Base-by-base conservation (phyloP, 1,140 invertebrate species). In the Halyomorpha halys region DNA sequence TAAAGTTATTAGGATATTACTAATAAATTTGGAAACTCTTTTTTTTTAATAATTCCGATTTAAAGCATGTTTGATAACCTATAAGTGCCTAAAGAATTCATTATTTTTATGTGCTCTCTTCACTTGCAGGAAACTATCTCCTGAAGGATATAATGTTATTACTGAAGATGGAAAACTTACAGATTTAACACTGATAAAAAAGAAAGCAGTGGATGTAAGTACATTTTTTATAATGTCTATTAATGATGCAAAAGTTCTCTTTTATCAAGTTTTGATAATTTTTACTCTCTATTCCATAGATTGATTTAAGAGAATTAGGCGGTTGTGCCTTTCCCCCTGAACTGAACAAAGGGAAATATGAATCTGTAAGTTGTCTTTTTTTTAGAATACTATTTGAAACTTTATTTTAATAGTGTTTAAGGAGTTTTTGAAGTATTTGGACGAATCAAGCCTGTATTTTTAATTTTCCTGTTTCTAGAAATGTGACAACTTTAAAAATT, bases 251-350 rank as follows among this genome's bases (percentile, higher is more conserved):
- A 9, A 13, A 25, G n/a, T 59, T 62, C 47, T 65, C 25, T 64
- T 16, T 63, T 30, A 49, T 60, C 65, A 15, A 49, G 23, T 59
- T 61, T 25, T 30, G 63, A 63, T 68, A 64, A 19, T 60, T 63
- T 44, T 39, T 44, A 60, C 27, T 44, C 68, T 63, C 51, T 63
- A 68, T 69, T 68, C 80, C 85, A 44, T 72, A 91, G 88, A 76
- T 81, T 70, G 91, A 94, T 77, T 78, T 92, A 19, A 82, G 84
- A 71, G 88, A 92, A 71, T 83, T 88, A 66, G 83, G 84, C 4
- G 85, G 80, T 54, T 76, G 79, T 44, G 74, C 78, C 25, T 80
- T 83, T 69, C 76, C 78, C 23, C 76, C 78, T 62, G 82, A 83
- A 63, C 76, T 81, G 65, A 72, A 75, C 23, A 82, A 82, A 64